phyloP scores from a whole-genome alignment of 2,797 vertebrate species.

The Gymnoscopelus braueri region DNA sequence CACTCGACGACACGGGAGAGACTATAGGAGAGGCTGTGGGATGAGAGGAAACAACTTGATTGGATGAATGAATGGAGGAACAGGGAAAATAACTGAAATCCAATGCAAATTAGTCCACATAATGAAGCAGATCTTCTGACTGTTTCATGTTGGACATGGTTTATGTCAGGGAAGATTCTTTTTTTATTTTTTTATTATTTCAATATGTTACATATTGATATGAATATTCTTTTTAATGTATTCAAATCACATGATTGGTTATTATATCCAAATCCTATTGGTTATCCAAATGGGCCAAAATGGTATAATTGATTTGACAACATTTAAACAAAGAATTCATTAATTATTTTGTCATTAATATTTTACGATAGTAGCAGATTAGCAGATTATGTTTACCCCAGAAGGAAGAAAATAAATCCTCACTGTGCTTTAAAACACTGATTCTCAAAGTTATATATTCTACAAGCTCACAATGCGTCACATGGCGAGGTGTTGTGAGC shows the following conservation, averaged over 20 bases:
- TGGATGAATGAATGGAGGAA: conserved; percentile 49
- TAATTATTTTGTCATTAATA: not conserved
- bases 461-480: not conserved
- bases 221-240: conserved; percentile 15
- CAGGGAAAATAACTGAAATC: conserved; percentile 41
- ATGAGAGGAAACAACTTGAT: conserved; percentile 51
- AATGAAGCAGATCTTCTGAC: not conserved
- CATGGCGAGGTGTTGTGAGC: too few species aligned
- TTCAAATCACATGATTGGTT: conserved; percentile 6
- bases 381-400: not conserved
- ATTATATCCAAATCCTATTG: conserved; percentile 2
- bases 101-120: conserved; percentile 19
- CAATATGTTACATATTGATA: not conserved
- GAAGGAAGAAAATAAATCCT: not conserved
- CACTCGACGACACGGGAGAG: conserved; percentile 57
- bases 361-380: too few species aligned
- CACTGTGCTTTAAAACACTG: not conserved
- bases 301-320: not conserved
- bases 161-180: not conserved
- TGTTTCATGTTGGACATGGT: conserved; percentile 18
- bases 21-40: conserved; percentile 40
- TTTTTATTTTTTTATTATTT: too few species aligned
- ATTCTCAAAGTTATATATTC: not conserved
- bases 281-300: conserved; percentile 6
- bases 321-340: not conserved